Conservation (phyloP, 2,113 vertebrate species). For the Tetrao urogallus region DNA sequence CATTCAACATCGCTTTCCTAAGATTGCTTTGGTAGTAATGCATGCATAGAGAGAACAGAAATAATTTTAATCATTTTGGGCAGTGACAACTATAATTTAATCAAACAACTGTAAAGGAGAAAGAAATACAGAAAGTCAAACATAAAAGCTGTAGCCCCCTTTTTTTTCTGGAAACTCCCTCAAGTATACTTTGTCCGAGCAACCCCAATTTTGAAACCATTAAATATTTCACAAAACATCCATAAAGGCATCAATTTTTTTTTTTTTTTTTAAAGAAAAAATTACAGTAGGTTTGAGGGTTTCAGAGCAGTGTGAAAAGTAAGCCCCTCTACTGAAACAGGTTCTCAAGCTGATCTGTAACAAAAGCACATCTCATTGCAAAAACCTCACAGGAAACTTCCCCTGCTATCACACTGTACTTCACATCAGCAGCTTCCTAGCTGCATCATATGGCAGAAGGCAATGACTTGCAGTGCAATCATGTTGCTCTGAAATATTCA, state of each 20-base stretch:
- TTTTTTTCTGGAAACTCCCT: not conserved
- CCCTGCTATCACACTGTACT: not conserved
- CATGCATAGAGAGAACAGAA: not conserved
- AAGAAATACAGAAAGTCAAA: not conserved
- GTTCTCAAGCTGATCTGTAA: not conserved
- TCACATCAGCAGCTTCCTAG: not conserved
- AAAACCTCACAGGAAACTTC: not conserved
- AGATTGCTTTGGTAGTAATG: not conserved
- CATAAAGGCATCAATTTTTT: not conserved
- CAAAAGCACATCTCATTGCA: not conserved
- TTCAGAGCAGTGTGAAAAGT: not conserved
- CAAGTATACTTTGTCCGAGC: not conserved
- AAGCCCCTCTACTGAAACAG: not conserved
- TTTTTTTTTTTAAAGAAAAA: not conserved
- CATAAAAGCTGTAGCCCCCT: not conserved
- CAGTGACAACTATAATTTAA: not conserved
- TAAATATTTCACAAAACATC: not conserved
- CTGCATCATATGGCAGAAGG: too few species aligned
- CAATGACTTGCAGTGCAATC: too few species aligned
- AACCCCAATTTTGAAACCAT: not conserved
- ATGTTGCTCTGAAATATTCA: not conserved
- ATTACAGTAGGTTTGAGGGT: not conserved
- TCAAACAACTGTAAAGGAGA: not conserved
- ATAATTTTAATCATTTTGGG: not conserved
- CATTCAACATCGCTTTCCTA: not conserved